Evolutionary conservation across 2,113 vertebrate species (phyloP).

Genomic region (Chaenocephalus aceratus): DNA sequence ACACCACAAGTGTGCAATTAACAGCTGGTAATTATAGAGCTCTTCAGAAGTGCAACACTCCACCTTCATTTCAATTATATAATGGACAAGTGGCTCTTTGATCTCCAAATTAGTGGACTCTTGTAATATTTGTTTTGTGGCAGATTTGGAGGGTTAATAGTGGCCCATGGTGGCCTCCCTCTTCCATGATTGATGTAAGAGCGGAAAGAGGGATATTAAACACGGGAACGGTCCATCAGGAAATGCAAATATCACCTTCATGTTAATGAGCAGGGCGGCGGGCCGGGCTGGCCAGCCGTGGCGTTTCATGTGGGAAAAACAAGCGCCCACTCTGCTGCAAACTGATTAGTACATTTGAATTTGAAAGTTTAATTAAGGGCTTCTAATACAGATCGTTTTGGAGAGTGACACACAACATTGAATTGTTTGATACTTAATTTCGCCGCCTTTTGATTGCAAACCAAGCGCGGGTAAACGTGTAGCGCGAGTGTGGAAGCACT

Average conservation of each 20-base stretch:
- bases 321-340: slow-evolving; percentile 78
- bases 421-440: slow-evolving; percentile 91
- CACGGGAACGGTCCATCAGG: slow-evolving; percentile 89
- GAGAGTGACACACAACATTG: slow-evolving; percentile 89
- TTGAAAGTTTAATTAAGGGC: slow-evolving; percentile 93
- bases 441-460: slow-evolving; percentile 85
- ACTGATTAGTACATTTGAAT: slow-evolving; percentile 85
- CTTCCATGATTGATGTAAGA: slow-evolving; percentile 91
- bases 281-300: slow-evolving; percentile 82
- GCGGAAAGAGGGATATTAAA: slow-evolving; percentile 86
- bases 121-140: slow-evolving; percentile 99
- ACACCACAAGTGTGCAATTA: slow-evolving; percentile 99
- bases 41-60: slow-evolving; percentile 97
- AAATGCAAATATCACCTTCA: slow-evolving; percentile 92
- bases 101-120: slow-evolving; percentile 99
- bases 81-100: slow-evolving; percentile 99
- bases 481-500: slow-evolving; percentile 75
- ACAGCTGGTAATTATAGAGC: slow-evolving; percentile 99
- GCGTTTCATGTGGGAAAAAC: slow-evolving; percentile 84
- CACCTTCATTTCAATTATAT: slow-evolving; percentile 98
- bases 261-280: slow-evolving; percentile 88
- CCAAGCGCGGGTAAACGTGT: slow-evolving; percentile 81
- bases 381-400: slow-evolving; percentile 89
- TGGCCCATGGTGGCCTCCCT: slow-evolving; percentile 93
- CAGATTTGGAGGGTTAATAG: slow-evolving; percentile 98